Evolutionary conservation across 2,797 vertebrate genomes (phyloP).

Genomic region (Cottoperca gobio): DNA sequence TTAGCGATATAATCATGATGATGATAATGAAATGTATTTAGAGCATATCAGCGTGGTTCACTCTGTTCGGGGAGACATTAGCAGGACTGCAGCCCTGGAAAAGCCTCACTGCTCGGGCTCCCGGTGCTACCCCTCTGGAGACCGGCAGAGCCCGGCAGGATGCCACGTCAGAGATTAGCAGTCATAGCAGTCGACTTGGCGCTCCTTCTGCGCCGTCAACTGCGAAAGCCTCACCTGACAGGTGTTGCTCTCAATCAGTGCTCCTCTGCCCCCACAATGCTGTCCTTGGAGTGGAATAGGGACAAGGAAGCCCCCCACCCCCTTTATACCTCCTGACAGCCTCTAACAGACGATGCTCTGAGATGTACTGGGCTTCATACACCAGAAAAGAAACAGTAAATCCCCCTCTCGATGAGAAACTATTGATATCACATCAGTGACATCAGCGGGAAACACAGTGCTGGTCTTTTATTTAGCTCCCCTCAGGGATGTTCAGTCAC

Average conservation of each 20-base stretch:
- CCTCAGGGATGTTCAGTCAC: slow-evolving; percentile 66
- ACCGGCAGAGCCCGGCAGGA: slow-evolving; percentile 69
- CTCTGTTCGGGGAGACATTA: slow-evolving; percentile 69
- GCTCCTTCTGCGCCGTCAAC: slow-evolving; percentile 80
- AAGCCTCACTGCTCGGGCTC: slow-evolving; percentile 58
- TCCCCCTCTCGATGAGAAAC: slow-evolving; percentile 59
- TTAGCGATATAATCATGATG: slow-evolving; percentile 87
- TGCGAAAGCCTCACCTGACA: slow-evolving; percentile 85
- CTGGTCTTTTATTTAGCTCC: slow-evolving; percentile 63
- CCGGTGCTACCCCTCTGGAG: slow-evolving; percentile 69
- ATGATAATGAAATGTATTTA: slow-evolving; percentile 90
- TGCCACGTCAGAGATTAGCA: slow-evolving; percentile 81
- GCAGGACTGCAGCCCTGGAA: slow-evolving; percentile 67
- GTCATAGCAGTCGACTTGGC: slow-evolving; percentile 78
- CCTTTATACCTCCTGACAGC: slow-evolving; percentile 54
- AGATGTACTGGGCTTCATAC: slow-evolving; percentile 27
- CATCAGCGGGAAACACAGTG: slow-evolving; percentile 70
- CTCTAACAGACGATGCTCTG: slow-evolving; percentile 41
- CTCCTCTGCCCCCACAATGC: slow-evolving; percentile 48
- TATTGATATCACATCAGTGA: slow-evolving; percentile 77
- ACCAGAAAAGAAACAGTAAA: slow-evolving; percentile 55
- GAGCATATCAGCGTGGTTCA: slow-evolving; percentile 79
- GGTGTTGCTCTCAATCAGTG: slow-evolving; percentile 85
- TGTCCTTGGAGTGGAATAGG: slow-evolving; percentile 55
- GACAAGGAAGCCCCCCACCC: slow-evolving; percentile 39